phyloP scores from a whole-genome alignment of 2,888 invertebrate genomes.

The Heliconius ismenius region DNA sequence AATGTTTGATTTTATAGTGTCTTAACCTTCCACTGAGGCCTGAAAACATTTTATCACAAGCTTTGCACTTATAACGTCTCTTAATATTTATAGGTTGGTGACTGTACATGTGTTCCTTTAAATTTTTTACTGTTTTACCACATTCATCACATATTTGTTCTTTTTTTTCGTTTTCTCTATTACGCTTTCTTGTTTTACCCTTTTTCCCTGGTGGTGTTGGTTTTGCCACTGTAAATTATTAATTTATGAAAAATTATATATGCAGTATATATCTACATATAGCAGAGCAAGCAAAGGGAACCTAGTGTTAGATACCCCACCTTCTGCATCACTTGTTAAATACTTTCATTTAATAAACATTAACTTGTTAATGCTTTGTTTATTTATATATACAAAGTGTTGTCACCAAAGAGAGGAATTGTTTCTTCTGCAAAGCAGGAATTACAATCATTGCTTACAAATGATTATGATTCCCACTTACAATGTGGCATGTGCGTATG shows the following conservation, averaged over 20 bases:
- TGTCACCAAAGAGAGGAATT: not conserved
- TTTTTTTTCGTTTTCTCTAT: conserved; percentile 44
- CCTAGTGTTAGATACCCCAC: too few relatives aligned
- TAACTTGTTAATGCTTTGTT: not conserved
- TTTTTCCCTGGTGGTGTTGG: conserved; percentile 29
- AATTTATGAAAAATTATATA: not conserved
- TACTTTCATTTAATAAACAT: too few relatives aligned
- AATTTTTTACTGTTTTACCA: conserved; percentile 61
- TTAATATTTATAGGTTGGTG: conserved; percentile 54
- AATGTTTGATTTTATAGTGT: conserved; percentile 66
- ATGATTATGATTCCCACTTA: too few relatives aligned
- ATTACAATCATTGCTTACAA: not conserved
- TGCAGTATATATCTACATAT: not conserved
- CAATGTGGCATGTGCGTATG: too few relatives aligned
- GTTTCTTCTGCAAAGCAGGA: not conserved
- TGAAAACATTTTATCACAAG: conserved; percentile 62
- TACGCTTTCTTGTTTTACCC: conserved; percentile 45
- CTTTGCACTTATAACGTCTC: conserved; percentile 55
- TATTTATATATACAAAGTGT: too few relatives aligned
- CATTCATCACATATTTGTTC: conserved; percentile 67
- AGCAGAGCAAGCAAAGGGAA: too few relatives aligned
- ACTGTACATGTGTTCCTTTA: conserved; percentile 56
- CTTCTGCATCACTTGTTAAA: not conserved
- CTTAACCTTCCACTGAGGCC: conserved; percentile 54
- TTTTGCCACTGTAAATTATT: conserved; percentile 19